Base-by-base conservation (phyloP, 2,888 invertebrate genomes). In the Cryptus armator region DNA sequence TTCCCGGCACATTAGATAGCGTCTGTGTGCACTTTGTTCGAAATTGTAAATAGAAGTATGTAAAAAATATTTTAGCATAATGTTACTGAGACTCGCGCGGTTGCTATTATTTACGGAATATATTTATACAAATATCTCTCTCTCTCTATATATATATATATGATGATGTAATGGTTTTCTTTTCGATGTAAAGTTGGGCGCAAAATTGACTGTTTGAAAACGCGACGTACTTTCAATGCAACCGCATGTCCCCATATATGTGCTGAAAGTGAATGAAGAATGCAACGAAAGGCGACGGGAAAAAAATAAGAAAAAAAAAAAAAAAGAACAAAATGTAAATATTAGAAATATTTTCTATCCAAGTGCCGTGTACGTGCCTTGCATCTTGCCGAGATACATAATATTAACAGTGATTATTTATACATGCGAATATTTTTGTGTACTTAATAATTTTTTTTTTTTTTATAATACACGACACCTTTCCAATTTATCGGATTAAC, bases 321-420 rank as follows among this genome's bases (percentile, higher is more conserved):
- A 83, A 75, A 81, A 83, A 81, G 66, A 83, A 84, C 84, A 87
- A 84, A 75, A 87, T 92, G 92, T 92, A 92, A 74, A 92, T 92
- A 92, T 81, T 92, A 91, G 88, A 62, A 70, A 86, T 89, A 89
- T 87, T 88, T 88, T 86, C 85, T 83, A 86, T 87, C 78, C 83
- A 87, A 78, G 81, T 86, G 86, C 88, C 89, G 86, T 87, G 88
- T 86, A 90, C 87, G 91, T 91, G 92, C 92, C 92, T 92, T 91
- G 89, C 85, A 91, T 92, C 92, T 93, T 93, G 93, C 93, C 93
- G 90, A 89, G 87, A 87, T 68, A 81, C 74, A 86, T 88, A 88
- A 89, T 87, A 87, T 89, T 91, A 91, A 90, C 88, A 90, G 82
- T 87, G 83, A 90, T 88, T 92, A 92, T 92, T 90, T 92, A 92